Evolutionary conservation across 2,888 invertebrate species (phyloP), one percentile per base, ranked within the genome.

Genomic region (Himalopsyche kuldschensis): DNA sequence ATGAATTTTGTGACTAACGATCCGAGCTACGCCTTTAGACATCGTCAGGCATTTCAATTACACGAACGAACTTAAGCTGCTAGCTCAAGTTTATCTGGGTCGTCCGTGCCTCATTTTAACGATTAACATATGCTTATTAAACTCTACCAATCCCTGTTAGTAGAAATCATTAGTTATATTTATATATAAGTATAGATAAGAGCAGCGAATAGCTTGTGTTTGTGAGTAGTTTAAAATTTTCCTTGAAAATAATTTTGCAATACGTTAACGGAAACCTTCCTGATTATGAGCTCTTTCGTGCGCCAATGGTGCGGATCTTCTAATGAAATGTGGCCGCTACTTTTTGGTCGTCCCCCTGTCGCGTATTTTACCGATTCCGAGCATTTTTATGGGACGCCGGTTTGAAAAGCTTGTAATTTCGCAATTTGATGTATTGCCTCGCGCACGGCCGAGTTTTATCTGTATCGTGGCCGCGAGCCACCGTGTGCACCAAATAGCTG

Each of bases 331-430:
- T 82, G 84, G 75, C 76, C 79, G 82, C 24, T n/a, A 41, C 81
- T 81, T 84, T 85, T 85, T 83, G 83, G 63, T 82, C 85, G 75
- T 79, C 47, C 55, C 24, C 46, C 78, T 48, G 46, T 35, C 24
- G 55, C 84, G 82, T 85, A 84, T 85, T 85, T 85, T 82, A 84
- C 69, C 78, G 63, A 80, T 80, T 76, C 79, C 78, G 81, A 85
- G 79, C 85, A 83, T 85, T 85, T 84, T 85, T 85, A 85, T 85
- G 85, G 83, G 81, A 83, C 80, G 46, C 83, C 77, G 75, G 79
- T 83, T 84, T 83, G 83, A 84, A 85, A 82, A 84, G 85, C 83
- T 83, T 85, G 85, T 85, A 85, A 84, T 85, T 85, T 85, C 78
- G 75, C 55, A 80, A 85, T 78, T 78, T 84, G 82, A 84, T 83